Evolutionary conservation across 1,140 invertebrate genomes (phyloP).

Genomic region (Drosophila pandora): DNA sequence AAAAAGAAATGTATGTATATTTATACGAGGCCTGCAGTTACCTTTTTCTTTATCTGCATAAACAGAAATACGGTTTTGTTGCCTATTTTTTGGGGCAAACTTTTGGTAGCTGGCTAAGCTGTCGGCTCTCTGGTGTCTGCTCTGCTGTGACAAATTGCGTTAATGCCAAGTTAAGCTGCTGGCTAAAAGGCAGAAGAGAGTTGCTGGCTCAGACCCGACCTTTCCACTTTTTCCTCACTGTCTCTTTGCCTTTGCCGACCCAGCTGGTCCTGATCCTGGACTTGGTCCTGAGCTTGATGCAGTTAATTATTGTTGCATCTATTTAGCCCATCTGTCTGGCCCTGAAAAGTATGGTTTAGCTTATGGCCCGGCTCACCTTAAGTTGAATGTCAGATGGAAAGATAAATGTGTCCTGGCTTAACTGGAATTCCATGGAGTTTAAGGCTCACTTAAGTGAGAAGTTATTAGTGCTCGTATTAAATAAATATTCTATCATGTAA

Average conservation of each 20-base stretch:
- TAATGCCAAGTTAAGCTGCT: slow-evolving; percentile 71
- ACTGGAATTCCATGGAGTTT: neutral
- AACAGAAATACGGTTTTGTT: slow-evolving; percentile 15
- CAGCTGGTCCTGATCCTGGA: neutral
- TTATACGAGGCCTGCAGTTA: neutral
- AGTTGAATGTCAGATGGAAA: slow-evolving; percentile 6
- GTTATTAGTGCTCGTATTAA: neutral
- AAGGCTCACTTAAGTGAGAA: neutral
- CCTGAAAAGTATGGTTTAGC: slow-evolving; percentile 45
- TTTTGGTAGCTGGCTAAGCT: slow-evolving; percentile 43
- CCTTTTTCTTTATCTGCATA: slow-evolving; percentile 16
- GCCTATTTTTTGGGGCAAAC: slow-evolving; percentile 11
- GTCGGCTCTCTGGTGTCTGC: slow-evolving; percentile 43
- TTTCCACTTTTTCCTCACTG: slow-evolving; percentile 15
- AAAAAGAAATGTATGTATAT: slow-evolving; percentile 19
- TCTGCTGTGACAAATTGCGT: slow-evolving; percentile 72
- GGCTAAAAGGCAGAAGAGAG: slow-evolving; percentile 17
- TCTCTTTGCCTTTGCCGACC: neutral
- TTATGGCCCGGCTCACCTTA: slow-evolving; percentile 4
- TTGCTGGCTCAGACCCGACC: slow-evolving; percentile 12
- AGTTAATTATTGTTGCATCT: slow-evolving; percentile 75
- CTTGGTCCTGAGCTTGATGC: slow-evolving; percentile 37
- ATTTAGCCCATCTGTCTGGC: slow-evolving; percentile 56
- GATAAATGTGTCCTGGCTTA: neutral
- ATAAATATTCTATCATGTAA: neutral